Evolutionary conservation across 1,140 invertebrate genomes (phyloP).

Genomic region (Aphidius gifuensis): DNA sequence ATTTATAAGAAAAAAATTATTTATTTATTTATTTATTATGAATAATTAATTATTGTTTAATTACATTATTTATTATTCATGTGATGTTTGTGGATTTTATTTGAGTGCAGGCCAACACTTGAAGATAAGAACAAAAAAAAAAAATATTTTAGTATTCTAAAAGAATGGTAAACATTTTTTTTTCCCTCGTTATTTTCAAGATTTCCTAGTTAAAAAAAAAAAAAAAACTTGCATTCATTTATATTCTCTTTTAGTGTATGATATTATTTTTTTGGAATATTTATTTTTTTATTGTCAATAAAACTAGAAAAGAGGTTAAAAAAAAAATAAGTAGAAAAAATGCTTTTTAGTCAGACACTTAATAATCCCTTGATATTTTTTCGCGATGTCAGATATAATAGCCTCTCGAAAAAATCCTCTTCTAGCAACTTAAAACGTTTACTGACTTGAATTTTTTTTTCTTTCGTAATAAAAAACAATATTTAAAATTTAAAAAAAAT

Average conservation of each 20-base stretch:
- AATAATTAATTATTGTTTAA: too few relatives aligned
- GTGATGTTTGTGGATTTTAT: too few relatives aligned
- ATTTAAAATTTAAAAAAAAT: too few relatives aligned
- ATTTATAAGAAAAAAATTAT: too few relatives aligned
- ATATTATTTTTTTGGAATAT: neutral
- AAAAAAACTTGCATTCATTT: slow-evolving; percentile 10
- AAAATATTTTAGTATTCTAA: too few relatives aligned
- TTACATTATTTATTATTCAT: too few relatives aligned
- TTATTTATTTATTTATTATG: too few relatives aligned
- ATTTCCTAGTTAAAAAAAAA: slow-evolving; percentile 11
- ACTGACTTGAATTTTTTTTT: neutral
- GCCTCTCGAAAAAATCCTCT: neutral
- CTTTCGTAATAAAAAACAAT: neutral
- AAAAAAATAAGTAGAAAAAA: slow-evolving; percentile 11
- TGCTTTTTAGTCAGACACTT: slow-evolving; percentile 22
- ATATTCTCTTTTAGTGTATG: slow-evolving; percentile 24
- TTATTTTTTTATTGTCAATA: too few relatives aligned
- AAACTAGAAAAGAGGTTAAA: too few relatives aligned
- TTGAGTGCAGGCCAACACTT: too few relatives aligned
- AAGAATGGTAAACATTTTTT: too few relatives aligned
- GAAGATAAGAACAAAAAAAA: too few relatives aligned
- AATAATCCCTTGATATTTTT: slow-evolving; percentile 23
- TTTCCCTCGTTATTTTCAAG: slow-evolving; percentile 18
- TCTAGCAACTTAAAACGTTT: slow-evolving; percentile 11
- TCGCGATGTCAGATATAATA: slow-evolving; percentile 6